phyloP scores from a whole-genome alignment of 2,797 vertebrate species.

The Naso thynnoides region DNA sequence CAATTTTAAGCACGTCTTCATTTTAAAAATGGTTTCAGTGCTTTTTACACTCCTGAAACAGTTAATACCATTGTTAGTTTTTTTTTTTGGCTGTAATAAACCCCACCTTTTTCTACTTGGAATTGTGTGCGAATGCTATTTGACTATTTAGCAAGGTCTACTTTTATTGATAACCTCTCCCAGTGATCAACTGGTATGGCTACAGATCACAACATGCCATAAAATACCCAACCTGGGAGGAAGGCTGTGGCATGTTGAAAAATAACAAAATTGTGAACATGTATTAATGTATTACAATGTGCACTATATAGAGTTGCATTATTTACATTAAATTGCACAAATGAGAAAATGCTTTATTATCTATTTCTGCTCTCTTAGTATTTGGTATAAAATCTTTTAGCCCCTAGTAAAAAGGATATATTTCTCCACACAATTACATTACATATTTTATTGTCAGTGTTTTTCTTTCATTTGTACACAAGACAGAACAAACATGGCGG shows the following conservation, averaged over 20 bases:
- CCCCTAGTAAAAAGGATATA: neutral
- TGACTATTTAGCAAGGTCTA: slow-evolving; percentile 10
- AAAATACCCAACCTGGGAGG: slow-evolving; percentile 60
- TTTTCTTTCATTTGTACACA: neutral
- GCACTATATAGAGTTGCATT: neutral
- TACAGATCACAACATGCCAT: slow-evolving; percentile 19
- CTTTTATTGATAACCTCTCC: slow-evolving; percentile 6
- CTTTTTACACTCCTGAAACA: neutral
- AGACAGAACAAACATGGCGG: neutral
- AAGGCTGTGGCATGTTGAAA: slow-evolving; percentile 50
- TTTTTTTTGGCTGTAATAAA: slow-evolving; percentile 15
- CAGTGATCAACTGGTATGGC: neutral
- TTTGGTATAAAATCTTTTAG: neutral
- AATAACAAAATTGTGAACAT: slow-evolving; percentile 32
- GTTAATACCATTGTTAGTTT: neutral
- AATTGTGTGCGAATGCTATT: neutral
- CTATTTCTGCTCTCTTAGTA: neutral
- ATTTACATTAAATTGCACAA: neutral
- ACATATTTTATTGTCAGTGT: slow-evolving; percentile 25
- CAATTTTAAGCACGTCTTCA: neutral
- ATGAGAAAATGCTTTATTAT: neutral
- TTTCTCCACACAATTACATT: slow-evolving; percentile 6
- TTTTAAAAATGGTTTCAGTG: neutral
- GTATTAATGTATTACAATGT: neutral
- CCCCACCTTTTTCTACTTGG: slow-evolving; percentile 26